These are phyloP conservation scores for Scophthalmus maximus DNA, from an alignment of 2,113 vertebrate species.

Conservation along the genomic window DNA sequence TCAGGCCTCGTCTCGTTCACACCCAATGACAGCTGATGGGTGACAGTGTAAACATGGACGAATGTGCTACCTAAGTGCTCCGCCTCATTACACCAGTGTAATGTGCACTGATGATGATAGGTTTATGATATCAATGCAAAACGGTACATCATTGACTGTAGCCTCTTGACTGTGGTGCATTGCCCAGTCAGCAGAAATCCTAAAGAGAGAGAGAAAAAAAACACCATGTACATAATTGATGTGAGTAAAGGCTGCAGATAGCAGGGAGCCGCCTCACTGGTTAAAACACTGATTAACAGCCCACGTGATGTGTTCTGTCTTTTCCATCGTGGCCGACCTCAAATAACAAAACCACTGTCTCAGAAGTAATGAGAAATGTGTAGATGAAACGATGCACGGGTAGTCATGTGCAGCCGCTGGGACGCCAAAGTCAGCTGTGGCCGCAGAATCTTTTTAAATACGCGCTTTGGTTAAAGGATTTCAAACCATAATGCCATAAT, in stretches of 20 bases:
- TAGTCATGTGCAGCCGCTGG: too few species aligned
- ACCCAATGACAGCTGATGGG: conserved; percentile 9
- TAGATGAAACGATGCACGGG: not conserved
- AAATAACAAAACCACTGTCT: not conserved
- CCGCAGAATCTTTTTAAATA: conserved; percentile 10
- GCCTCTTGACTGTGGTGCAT: conserved; percentile 18
- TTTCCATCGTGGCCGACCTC: not conserved
- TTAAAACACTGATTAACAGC: conserved; percentile 50
- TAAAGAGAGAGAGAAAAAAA: conserved; percentile 22
- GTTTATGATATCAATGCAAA: conserved; percentile 45
- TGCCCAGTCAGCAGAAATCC: conserved; percentile 57
- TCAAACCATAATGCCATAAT: conserved; percentile 23
- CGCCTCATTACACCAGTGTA: not conserved
- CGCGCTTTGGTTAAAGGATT: conserved; percentile 17
- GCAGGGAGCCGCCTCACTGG: conserved; percentile 34
- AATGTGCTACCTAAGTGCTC: conserved; percentile 1
- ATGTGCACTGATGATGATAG: conserved; percentile 1
- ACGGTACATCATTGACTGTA: conserved; percentile 44
- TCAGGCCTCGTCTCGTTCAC: not conserved
- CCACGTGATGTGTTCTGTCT: not conserved
- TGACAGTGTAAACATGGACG: conserved; percentile 16
- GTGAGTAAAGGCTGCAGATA: conserved; percentile 4
- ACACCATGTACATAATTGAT: conserved; percentile 65
- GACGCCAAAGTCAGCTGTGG: not conserved
- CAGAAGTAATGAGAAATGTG: not conserved